phyloP scores from a whole-genome alignment of 1,140 invertebrate species.

The Lepidurus apus region DNA sequence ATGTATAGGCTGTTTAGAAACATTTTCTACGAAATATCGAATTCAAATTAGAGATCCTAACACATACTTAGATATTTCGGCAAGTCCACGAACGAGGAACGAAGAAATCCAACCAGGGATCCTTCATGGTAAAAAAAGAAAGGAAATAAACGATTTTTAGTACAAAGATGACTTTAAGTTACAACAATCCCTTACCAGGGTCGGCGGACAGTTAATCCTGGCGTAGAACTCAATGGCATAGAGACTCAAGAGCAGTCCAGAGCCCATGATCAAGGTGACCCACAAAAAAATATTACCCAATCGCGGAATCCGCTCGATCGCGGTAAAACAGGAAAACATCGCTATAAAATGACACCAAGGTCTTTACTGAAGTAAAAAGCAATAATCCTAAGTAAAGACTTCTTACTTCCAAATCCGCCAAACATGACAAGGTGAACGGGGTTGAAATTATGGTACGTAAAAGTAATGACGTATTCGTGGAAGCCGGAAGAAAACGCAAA shows the following conservation, averaged over 20 bases:
- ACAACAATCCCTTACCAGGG: constrained; percentile 37
- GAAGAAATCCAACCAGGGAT: constrained; percentile 43
- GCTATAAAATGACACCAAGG: constrained; percentile 41
- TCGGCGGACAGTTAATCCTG: constrained; percentile 64
- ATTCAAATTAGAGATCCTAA: too few species aligned
- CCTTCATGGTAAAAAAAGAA: not conserved
- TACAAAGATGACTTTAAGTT: too few species aligned
- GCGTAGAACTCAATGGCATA: constrained; percentile 84
- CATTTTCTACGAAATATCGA: too few species aligned
- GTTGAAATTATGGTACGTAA: constrained; percentile 76
- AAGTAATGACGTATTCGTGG: constrained; percentile 77
- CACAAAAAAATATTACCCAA: constrained; percentile 73
- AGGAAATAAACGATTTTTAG: too few species aligned
- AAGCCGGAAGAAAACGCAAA: constrained; percentile 62
- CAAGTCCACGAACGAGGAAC: constrained; percentile 58
- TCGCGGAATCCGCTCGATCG: constrained; percentile 45
- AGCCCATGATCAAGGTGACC: constrained; percentile 68
- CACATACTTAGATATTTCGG: constrained; percentile 5
- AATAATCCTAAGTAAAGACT: not conserved
- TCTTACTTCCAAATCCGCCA: constrained; percentile 51
- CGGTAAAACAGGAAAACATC: constrained; percentile 52
- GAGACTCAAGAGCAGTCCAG: constrained; percentile 64
- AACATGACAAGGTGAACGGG: constrained; percentile 73
- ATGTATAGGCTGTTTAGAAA: too few species aligned
- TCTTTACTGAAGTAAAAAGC: not conserved